phyloP scores from a whole-genome alignment of 2,888 invertebrate species.

The Cyclophora albipunctata region DNA sequence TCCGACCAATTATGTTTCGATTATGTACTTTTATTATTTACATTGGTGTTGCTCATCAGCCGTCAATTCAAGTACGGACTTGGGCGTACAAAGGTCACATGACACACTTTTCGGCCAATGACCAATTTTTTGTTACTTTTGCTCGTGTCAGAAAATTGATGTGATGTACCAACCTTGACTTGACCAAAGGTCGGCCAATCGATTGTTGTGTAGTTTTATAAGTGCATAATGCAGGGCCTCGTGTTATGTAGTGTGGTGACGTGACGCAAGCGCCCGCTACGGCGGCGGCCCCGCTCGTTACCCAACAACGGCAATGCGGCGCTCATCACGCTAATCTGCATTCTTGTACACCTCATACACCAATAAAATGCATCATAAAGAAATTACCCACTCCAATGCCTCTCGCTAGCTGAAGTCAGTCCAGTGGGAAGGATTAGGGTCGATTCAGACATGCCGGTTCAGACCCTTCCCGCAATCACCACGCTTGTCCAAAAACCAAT shows the following conservation, averaged over 20 bases:
- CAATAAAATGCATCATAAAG: too few relatives aligned
- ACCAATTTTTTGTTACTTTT: too few relatives aligned
- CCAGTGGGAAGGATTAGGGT: too few relatives aligned
- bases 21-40: conserved; percentile 8
- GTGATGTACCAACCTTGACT: conserved; percentile 20
- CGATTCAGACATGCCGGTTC: not conserved
- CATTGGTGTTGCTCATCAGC: conserved; percentile 11
- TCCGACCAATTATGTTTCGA: conserved; percentile 14
- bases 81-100: conserved; percentile 6
- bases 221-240: conserved; percentile 35
- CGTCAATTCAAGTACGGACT: not conserved
- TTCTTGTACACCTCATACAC: conserved; percentile 24
- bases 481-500: not conserved
- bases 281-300: conserved; percentile 34
- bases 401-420: too few relatives aligned
- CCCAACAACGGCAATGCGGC: conserved; percentile 56
- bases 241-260: conserved; percentile 17
- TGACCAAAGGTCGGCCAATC: conserved; percentile 29
- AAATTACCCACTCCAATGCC: too few relatives aligned
- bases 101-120: not conserved
- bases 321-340: conserved; percentile 52
- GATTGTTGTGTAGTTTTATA: conserved; percentile 30
- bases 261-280: conserved; percentile 35
- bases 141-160: too few relatives aligned
- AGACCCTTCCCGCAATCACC: not conserved